Percentiles rank a stretch among this genome's conserved stretches.
Conservation (phyloP, 92 coral and sea anemone genomes). For the Chrysogorgia sp. region DNA sequence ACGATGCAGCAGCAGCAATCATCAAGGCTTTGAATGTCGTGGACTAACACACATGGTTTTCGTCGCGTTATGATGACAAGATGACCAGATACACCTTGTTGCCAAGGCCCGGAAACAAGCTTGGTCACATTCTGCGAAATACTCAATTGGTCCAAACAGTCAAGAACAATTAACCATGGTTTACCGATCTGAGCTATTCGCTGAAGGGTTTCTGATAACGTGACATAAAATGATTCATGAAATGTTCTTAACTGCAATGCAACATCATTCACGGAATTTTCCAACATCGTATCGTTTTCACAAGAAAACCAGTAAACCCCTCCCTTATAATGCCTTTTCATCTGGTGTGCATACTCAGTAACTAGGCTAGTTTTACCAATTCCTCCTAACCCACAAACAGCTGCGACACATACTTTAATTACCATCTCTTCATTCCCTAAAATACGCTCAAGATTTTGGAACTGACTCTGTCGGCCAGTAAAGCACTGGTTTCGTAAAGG, state of each 20-base stretch:
- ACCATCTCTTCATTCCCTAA: neutral
- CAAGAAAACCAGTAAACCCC: constrained; percentile 93
- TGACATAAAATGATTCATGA: constrained; percentile 23
- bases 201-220: constrained; percentile 63
- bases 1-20: constrained; percentile 47
- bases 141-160: constrained; percentile 72
- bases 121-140: constrained; percentile 67
- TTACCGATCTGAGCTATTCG: constrained; percentile 50
- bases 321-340: constrained; percentile 62
- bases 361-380: constrained; percentile 85
- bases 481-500: constrained; percentile 57
- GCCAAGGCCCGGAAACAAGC: constrained; percentile 74
- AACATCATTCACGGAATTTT: constrained; percentile 66
- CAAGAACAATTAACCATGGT: constrained; percentile 72
- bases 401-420: constrained; percentile 23
- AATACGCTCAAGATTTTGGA: constrained; percentile 5
- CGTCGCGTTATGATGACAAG: constrained; percentile 76
- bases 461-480: constrained; percentile 47
- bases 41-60: constrained; percentile 57
- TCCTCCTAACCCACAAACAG: constrained; percentile 57
- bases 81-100: constrained; percentile 65
- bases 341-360: constrained; percentile 68
- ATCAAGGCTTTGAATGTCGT: constrained; percentile 57
- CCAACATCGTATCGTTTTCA: constrained; percentile 63
- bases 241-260: constrained; percentile 69